Base-by-base conservation (phyloP, 2,888 invertebrate species). In the Adela reaumurella region DNA sequence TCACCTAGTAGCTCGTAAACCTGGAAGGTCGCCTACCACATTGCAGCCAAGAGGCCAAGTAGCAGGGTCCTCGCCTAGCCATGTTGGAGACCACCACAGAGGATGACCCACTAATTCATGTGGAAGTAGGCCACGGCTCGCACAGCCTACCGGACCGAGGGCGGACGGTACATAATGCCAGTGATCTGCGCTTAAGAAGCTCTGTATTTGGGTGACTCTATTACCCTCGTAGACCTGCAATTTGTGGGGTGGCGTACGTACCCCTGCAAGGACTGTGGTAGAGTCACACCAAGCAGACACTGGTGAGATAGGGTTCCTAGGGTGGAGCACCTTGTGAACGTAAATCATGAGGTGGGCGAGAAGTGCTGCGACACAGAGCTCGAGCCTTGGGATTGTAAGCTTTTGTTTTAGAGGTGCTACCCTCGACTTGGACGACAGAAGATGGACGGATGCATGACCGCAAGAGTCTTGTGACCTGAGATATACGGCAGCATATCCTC, bases 151-250 rank as follows among this genome's bases (percentile, higher is more conserved):
- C 1, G 48, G 44, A 42, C 51, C 51, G 19, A 47, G 14, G 2
- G 43, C 8, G 0, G 50, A 48, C 2, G 45, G n/a, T 8, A 50
- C 41, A 18, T 45, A 24, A n/a, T 43, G 10, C 50, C 45, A 51
- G 46, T 43, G 20, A n/a, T 49, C 47, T n/a, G 44, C 19, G 2
- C 29, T 19, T n/a, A 48, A 47, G 5, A 46, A 43, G n/a, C 20
- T 44, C 20, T 48, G 46, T 18, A 52, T 50, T 8, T 17, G 42
- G 1, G 45, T 28, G 6, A 49, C 28, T 3, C 52, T 42, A 19
- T 55, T 51, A 16, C 51, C 47, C 14, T 54, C 51, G 43, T 49
- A 55, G 6, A 46, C 48, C 49, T 52, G 52, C 46, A 46, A 50
- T 1, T 35, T 45, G 19, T 41, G 46, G 3, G 52, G 47, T 4